Base-by-base conservation (phyloP, 1,140 invertebrate genomes). In the Drosophila sp. region DNA sequence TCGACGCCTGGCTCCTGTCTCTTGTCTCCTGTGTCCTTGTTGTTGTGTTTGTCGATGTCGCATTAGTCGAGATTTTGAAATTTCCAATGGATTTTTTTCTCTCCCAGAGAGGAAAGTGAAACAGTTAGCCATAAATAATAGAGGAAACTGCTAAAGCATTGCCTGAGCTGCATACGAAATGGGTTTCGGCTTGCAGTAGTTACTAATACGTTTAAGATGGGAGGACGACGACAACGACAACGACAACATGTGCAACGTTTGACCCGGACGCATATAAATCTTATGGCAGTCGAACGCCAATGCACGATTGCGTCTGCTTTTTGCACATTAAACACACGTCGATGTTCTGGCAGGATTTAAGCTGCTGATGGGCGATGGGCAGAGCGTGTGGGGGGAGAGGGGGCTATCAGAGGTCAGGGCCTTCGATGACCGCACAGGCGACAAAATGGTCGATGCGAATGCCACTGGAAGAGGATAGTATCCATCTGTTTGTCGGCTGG, bases 181-280 rank as follows among this genome's bases (percentile, higher is more conserved):
- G 84, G 80, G 72, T 10, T 60, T 50, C 27, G 30, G n/a, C 70
- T 65, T 66, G 68, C 67, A 67, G 61, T 79, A 67, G 61, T 79
- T 65, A 69, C 84, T 89, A 89, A 89, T 89, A 89, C 84, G 85
- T 89, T 89, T 90, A 89, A 89, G 84, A 89, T 89, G 85, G 80
- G 84, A 83, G 80, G 84, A 84, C 80, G 89, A 83, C 84, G 41
- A 44, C 17, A 6, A 47, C 6, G 44, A 25, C 23, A 23, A 83
- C 85, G 85, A 84, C 84, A 89, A 84, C 84, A 89, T 89, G 84
- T 89, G 84, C 84, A 84, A 75, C 77, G 84, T 75, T 87, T 76
- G 82, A 79, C 76, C 66, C 75, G 74, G 75, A 75, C 76, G 83
- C 27, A 73, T 63, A 86, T 86, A 86, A 86, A 86, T 86, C 83